These are phyloP conservation scores for Melanaphis sacchari DNA, from an alignment of 1,140 invertebrate species.

Conservation along the genomic window DNA sequence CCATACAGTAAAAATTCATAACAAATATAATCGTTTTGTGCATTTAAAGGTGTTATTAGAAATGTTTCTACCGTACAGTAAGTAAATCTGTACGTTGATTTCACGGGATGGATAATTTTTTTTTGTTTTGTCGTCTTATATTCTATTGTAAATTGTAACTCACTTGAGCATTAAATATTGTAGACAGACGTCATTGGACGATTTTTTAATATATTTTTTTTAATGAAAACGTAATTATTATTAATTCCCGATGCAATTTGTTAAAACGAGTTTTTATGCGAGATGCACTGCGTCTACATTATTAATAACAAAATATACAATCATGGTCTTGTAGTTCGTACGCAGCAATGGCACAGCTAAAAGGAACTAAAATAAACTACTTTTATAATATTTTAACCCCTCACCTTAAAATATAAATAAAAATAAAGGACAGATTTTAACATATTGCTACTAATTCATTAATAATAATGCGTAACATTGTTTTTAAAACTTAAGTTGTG, in stretches of 20 bases:
- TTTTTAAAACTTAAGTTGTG: too few relatives aligned
- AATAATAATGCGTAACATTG: too few relatives aligned
- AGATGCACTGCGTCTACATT: neutral
- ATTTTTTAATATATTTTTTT: neutral
- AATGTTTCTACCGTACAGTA: neutral
- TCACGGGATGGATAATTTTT: neutral
- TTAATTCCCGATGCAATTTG: neutral
- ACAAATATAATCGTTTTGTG: neutral
- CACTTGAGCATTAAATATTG: neutral
- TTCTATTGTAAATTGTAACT: neutral
- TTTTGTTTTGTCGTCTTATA: neutral
- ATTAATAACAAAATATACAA: too few relatives aligned
- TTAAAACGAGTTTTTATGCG: neutral
- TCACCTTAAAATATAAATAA: too few relatives aligned
- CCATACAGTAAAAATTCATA: neutral
- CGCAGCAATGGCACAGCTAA: too few relatives aligned
- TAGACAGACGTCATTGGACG: neutral
- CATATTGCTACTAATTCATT: too few relatives aligned
- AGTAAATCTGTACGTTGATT: neutral
- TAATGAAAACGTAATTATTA: neutral
- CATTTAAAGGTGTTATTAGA: neutral
- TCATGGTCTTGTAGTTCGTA: too few relatives aligned
- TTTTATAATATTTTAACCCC: too few relatives aligned
- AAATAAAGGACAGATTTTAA: too few relatives aligned
- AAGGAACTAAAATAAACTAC: too few relatives aligned